A percentile compares a stretch with the other conserved stretches of the same genome.
Evolutionary conservation across 2,113 vertebrate genomes (phyloP).

Genomic region (Erinaceus europaeus): DNA sequence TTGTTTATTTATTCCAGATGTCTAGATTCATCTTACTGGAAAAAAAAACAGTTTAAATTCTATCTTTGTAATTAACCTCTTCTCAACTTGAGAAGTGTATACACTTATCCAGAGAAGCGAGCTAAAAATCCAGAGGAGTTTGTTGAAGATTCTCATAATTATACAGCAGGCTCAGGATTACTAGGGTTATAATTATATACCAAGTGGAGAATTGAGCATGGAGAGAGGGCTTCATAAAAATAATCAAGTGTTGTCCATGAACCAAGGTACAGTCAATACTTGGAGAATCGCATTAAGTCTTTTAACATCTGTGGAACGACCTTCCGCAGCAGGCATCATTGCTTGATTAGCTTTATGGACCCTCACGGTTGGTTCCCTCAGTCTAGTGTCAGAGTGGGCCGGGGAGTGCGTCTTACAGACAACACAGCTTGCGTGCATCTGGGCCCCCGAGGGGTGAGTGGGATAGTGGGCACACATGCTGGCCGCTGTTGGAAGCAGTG

Average conservation of each 20-base stretch:
- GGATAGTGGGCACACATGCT: conserved; percentile 54
- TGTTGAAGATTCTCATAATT: conserved; percentile 75
- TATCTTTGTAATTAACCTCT: conserved; percentile 76
- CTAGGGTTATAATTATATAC: conserved; percentile 79
- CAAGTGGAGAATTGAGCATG: conserved; percentile 76
- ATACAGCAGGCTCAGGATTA: conserved; percentile 75
- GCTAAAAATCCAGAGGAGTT: conserved; percentile 75
- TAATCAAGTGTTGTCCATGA: conserved; percentile 74
- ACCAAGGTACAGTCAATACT: conserved; percentile 59
- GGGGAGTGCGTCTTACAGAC: conserved; percentile 43
- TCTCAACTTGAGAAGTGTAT: conserved; percentile 65
- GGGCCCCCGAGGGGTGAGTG: conserved; percentile 18
- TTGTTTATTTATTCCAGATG: conserved; percentile 50
- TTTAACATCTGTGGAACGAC: conserved; percentile 67
- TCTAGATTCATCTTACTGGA: conserved; percentile 63
- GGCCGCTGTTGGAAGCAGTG: too few relatives aligned
- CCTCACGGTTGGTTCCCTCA: conserved; percentile 46
- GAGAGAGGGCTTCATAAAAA: conserved; percentile 75
- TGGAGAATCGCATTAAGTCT: conserved; percentile 51
- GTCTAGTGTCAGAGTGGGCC: background rate
- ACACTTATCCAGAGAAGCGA: conserved; percentile 67
- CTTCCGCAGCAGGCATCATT: conserved; percentile 36
- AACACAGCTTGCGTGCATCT: conserved; percentile 36
- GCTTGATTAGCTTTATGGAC: conserved; percentile 38
- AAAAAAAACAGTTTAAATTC: conserved; percentile 70